Base-by-base conservation (phyloP, 2,113 vertebrate genomes). In the Pangasianodon gigas region DNA sequence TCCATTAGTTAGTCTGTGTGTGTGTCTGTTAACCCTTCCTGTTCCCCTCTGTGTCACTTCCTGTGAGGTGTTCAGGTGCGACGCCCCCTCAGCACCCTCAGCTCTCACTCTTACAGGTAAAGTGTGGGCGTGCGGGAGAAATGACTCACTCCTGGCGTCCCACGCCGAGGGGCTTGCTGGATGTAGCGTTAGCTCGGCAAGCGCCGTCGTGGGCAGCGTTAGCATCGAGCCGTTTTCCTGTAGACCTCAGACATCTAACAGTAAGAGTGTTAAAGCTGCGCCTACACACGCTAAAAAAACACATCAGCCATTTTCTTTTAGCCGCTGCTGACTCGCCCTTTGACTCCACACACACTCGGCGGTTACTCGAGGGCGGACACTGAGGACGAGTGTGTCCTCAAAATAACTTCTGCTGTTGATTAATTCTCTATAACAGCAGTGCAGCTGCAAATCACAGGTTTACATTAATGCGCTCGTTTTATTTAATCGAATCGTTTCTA, bases 31-130 rank as follows among this genome's bases (percentile, higher is more conserved):
- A 54, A 81, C 52, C 80, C 81, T 83, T 54, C 7, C 46, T 29
- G 46, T 80, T 52, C 51, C 51, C 1, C 18, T n/a, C 13, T 13
- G 48, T 83, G n/a, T 83, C 46, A 74, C 67, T 14, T 75, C 85
- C 44, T 65, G 44, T 88, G 32, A 32, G 44, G 41, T 75, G 75
- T 89, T 80, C 84, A 90, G 89, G 84, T 88, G 77, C 26, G 32
- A 85, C 29, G 26, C 84, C 85, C 79, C 84, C 62, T 91, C 74
- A 8, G 82, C 10, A 5, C 48, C 77, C 74, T 88, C 74, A 26
- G 26, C 26, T 90, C n/a, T 71, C n/a, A 37, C 67, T 89, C 79
- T 90, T 48, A 88, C 81, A 90, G 84, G 87, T 92, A 77, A 16
- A 48, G 51, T 26, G 91, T 74, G 80, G 87, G 86, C 7, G 44